A percentile compares a stretch with the other conserved stretches of the same genome.
These are phyloP conservation scores for Tor tambroides DNA, from an alignment of 2,113 vertebrate genomes.

Conservation along the genomic window DNA sequence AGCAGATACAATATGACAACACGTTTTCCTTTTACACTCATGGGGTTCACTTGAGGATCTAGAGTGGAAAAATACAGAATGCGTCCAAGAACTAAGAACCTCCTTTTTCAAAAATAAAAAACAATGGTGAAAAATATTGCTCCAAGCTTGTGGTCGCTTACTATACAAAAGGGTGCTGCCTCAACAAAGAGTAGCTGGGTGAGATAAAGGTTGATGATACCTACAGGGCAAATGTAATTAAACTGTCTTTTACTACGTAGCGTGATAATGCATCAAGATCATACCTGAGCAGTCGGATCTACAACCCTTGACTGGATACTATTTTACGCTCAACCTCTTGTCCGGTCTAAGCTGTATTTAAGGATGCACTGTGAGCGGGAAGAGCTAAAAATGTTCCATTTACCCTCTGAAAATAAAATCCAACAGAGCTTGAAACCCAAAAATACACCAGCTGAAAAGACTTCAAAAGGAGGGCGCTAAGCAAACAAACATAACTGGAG, in stretches of 20 bases:
- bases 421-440: slow-evolving; percentile 30
- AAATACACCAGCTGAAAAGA: slow-evolving; percentile 63
- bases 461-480: slow-evolving; percentile 7
- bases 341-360: slow-evolving; percentile 8
- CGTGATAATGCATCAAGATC: neutral
- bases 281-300: neutral
- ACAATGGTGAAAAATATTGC: neutral
- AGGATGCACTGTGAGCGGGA: neutral
- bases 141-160: neutral
- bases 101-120: neutral
- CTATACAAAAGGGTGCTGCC: slow-evolving; percentile 1
- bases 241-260: neutral
- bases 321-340: neutral
- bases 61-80: slow-evolving; percentile 32
- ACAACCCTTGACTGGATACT: neutral
- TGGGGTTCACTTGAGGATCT: neutral
- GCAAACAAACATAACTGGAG: slow-evolving; percentile 47
- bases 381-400: slow-evolving; percentile 42
- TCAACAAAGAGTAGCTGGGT: neutral
- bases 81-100: neutral
- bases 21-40: neutral
- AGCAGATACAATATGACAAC: slow-evolving; percentile 1
- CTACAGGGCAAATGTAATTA: neutral
- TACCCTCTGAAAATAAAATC: slow-evolving; percentile 46
- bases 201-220: neutral